Evolutionary conservation across 1,140 invertebrate species (phyloP).

Genomic region (Rhagoletis zephyria): DNA sequence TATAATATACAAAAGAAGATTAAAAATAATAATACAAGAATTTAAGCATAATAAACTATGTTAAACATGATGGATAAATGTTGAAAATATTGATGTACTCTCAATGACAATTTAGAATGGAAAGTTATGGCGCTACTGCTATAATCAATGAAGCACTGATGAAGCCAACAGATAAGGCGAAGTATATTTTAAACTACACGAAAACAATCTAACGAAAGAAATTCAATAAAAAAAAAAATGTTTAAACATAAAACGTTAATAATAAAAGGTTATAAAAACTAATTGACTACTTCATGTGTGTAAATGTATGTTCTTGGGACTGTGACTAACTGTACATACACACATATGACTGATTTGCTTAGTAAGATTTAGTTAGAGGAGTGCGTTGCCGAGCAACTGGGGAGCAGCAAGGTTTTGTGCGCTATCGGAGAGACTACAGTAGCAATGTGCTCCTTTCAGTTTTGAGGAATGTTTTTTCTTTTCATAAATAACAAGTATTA

Average conservation of each 20-base stretch:
- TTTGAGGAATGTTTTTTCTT: too few species aligned
- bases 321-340: background rate
- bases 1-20: constrained; percentile 21
- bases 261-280: background rate
- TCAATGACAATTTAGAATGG: constrained; percentile 49
- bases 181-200: background rate
- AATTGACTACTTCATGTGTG: background rate
- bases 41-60: constrained; percentile 54
- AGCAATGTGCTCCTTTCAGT: too few species aligned
- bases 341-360: constrained; percentile 1
- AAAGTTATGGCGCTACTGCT: constrained; percentile 10
- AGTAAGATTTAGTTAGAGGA: background rate
- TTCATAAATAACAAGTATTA: too few species aligned
- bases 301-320: background rate
- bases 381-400: background rate
- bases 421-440: too few species aligned
- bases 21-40: constrained; percentile 34
- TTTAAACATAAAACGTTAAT: constrained; percentile 33
- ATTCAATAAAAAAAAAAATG: constrained; percentile 26
- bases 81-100: constrained; percentile 49
- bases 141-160: constrained; percentile 17
- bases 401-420: background rate
- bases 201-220: background rate
- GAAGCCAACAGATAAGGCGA: constrained; percentile 41
- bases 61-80: constrained; percentile 54